Conservation (phyloP, 2,888 invertebrate genomes). For the Drosophila quasianomalipes region DNA sequence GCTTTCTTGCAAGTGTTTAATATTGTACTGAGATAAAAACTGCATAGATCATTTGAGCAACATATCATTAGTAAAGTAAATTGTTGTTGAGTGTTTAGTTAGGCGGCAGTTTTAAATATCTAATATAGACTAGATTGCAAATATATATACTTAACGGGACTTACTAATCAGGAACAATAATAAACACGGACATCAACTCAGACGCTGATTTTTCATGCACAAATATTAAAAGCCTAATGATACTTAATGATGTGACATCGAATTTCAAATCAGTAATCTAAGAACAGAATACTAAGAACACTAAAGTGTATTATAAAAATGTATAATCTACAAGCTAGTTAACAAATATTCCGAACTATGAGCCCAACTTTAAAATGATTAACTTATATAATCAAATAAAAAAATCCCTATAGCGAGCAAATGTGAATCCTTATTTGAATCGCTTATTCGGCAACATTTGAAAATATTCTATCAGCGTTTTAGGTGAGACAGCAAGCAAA, state of each 20-base stretch:
- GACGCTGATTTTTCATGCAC: neutral
- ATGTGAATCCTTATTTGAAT: conserved; percentile 12
- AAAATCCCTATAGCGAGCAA: conserved; percentile 2
- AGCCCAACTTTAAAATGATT: neutral
- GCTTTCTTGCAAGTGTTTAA: conserved; percentile 1
- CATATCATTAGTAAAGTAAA: conserved; percentile 34
- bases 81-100: conserved; percentile 12
- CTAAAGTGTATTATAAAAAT: neutral
- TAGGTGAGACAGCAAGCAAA: conserved; percentile 19
- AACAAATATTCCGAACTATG: neutral
- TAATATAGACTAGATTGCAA: conserved; percentile 7
- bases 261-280: neutral
- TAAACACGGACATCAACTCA: conserved; percentile 12
- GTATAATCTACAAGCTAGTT: no score
- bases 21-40: conserved; percentile 19
- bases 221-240: neutral
- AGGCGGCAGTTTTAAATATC: conserved; percentile 10
- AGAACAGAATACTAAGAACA: neutral
- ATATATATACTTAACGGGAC: neutral
- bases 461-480: conserved; percentile 45
- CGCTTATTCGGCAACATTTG: conserved; percentile 13
- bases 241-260: neutral
- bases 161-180: conserved; percentile 13
- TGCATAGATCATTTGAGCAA: neutral
- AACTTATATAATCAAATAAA: neutral